These are phyloP conservation scores for Puffinus mauretanicus DNA, from an alignment of 2,113 vertebrate genomes.

Conservation along the genomic window DNA sequence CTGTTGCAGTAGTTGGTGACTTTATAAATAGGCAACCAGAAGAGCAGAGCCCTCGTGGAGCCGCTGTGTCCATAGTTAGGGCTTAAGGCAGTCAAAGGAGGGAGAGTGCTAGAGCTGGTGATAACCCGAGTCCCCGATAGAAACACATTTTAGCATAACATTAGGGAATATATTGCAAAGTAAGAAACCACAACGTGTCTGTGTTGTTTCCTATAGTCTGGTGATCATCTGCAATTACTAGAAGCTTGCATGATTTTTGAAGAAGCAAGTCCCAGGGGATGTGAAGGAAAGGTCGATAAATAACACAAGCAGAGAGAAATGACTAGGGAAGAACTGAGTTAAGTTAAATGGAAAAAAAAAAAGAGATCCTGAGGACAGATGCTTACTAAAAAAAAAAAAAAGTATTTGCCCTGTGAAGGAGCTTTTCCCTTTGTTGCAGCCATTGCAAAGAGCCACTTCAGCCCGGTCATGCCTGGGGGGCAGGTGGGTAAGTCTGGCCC, in stretches of 20 bases:
- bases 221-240: not conserved
- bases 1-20: not conserved
- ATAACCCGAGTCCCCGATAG: too few relatives aligned
- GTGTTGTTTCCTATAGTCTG: not conserved
- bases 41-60: not conserved
- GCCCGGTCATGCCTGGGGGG: not conserved
- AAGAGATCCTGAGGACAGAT: not conserved
- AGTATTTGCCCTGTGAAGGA: not conserved
- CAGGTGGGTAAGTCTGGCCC: not conserved
- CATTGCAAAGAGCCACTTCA: not conserved
- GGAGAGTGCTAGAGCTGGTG: not conserved
- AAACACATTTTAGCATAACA: fast-evolving
- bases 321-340: not conserved
- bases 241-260: not conserved
- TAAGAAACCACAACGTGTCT: not conserved
- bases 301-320: not conserved
- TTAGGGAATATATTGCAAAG: not conserved
- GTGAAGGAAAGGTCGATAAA: not conserved
- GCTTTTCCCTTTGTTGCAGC: not conserved
- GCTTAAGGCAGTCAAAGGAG: not conserved
- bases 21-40: not conserved
- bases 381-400: not conserved
- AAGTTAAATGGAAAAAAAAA: not conserved
- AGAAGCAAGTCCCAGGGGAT: not conserved
- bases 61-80: fast-evolving